Conservation (phyloP, 2,113 vertebrate genomes). For the Mormyrus iriodes region DNA sequence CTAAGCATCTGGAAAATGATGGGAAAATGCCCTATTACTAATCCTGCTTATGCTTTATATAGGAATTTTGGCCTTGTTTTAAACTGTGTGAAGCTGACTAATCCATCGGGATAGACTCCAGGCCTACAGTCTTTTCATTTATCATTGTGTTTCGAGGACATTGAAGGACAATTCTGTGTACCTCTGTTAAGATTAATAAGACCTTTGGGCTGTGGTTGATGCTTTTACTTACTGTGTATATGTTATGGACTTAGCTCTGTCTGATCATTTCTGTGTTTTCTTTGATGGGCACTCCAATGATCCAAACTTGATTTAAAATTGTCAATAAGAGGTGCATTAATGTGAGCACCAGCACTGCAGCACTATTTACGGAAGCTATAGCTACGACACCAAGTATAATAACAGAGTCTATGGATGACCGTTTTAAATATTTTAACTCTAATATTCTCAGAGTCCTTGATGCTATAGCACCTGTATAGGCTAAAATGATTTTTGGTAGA, state of each 20-base stretch:
- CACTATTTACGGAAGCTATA: not conserved
- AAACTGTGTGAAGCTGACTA: not conserved
- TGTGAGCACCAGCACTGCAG: not conserved
- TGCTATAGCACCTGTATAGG: not conserved
- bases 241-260: not conserved
- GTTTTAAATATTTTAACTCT: not conserved
- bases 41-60: not conserved
- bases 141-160: not conserved
- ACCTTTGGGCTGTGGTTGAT: not conserved
- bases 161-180: not conserved
- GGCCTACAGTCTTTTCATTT: not conserved
- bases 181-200: not conserved
- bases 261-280: not conserved
- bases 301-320: not conserved
- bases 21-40: constrained; percentile 12
- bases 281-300: not conserved
- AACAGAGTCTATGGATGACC: not conserved
- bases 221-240: too few species aligned
- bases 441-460: not conserved
- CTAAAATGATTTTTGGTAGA: not conserved
- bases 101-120: not conserved
- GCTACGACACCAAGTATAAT: too few species aligned
- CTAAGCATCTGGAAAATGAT: not conserved
- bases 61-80: not conserved
- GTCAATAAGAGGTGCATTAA: not conserved